These are phyloP conservation scores for rat (Rattus norvegicus) DNA, from an alignment of 2,113 vertebrate genomes.

Conservation along the genomic window GRCr8 NC_086031.1:39851501-39852000, in stretches of 20 bases:
- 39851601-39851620: constrained; percentile 62
- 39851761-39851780: not conserved
- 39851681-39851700: not conserved
- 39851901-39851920: not conserved
- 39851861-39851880: not conserved
- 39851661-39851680: not conserved
- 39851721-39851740: not conserved
- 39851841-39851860: not conserved
- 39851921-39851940: not conserved
- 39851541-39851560: constrained; percentile 79
- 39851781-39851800: not conserved
- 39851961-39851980: not conserved
- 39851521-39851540: constrained; percentile 79
- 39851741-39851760: not conserved
- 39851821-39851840: too few species aligned
- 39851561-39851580: constrained; percentile 71
- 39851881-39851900: not conserved
- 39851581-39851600: constrained; percentile 71
- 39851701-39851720: not conserved
- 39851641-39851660: constrained; percentile 9
- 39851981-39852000: not conserved
- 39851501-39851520: constrained; percentile 81
- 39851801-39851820: not conserved
- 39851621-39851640: not conserved
- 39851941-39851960: not conserved